Evolutionary conservation across 1,140 invertebrate genomes (phyloP).

Genomic region (Leptinotarsa defecta): DNA sequence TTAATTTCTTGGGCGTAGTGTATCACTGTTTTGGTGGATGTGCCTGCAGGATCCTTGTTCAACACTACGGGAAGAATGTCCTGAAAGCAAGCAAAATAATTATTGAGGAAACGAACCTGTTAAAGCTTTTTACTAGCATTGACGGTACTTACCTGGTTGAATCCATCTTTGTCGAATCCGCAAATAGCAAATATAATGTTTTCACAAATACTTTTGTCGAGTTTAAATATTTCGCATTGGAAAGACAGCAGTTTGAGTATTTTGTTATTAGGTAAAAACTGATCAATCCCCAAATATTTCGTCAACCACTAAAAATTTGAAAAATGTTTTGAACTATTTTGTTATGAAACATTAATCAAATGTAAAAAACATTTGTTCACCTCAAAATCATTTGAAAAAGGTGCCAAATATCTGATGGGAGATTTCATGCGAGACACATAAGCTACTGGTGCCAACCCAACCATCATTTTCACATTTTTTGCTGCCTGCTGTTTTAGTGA

Average conservation of each 20-base stretch:
- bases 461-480: constrained; percentile 62
- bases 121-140: too few species aligned
- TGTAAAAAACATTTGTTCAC: constrained; percentile 47
- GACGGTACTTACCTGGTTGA: constrained; percentile 57
- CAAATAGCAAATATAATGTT: constrained; percentile 69
- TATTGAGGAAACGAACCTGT: too few species aligned
- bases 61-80: constrained; percentile 71
- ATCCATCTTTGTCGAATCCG: constrained; percentile 71
- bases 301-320: constrained; percentile 59
- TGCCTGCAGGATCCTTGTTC: constrained; percentile 75
- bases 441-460: constrained; percentile 75
- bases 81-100: constrained; percentile 39
- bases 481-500: constrained; percentile 61
- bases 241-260: constrained; percentile 65
- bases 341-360: too few species aligned
- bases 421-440: constrained; percentile 72
- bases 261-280: constrained; percentile 69
- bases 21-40: constrained; percentile 76
- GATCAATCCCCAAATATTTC: constrained; percentile 65
- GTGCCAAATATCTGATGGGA: constrained; percentile 66
- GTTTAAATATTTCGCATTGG: constrained; percentile 64
- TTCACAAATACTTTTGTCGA: constrained; percentile 66
- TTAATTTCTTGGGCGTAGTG: constrained; percentile 71
- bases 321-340: too few species aligned
- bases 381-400: constrained; percentile 62